A percentile compares a stretch with the other conserved stretches of the same genome.
Conservation (phyloP, 2,113 vertebrate genomes). For the Megaptera novaeangliae region DNA sequence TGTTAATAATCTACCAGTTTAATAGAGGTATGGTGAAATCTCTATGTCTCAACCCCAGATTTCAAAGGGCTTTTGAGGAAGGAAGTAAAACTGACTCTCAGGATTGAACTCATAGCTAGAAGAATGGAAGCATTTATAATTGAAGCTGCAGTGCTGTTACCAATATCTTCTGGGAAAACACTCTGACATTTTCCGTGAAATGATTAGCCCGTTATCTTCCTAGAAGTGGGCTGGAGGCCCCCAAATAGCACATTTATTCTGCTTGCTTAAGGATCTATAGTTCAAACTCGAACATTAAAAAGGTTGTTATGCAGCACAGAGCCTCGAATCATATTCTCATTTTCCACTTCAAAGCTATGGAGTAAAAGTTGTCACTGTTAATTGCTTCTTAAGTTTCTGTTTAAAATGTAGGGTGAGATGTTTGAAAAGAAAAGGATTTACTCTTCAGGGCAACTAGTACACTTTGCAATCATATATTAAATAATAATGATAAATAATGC, state of each 20-base stretch:
- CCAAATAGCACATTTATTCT: constrained; percentile 26
- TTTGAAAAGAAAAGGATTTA: neutral
- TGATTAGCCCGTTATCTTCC: constrained; percentile 35
- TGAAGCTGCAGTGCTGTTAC: neutral
- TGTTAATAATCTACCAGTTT: neutral
- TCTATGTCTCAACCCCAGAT: neutral
- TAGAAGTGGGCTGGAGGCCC: neutral
- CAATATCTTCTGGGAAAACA: constrained; percentile 17
- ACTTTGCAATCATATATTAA: neutral
- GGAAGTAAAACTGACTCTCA: neutral
- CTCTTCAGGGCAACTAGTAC: neutral
- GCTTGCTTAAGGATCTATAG: neutral
- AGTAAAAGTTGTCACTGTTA: constrained; percentile 16
- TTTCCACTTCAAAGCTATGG: constrained; percentile 10
- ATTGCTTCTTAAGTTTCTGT: neutral
- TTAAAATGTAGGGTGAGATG: neutral
- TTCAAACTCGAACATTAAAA: constrained; percentile 14
- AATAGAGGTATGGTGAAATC: neutral
- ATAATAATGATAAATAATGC: neutral
- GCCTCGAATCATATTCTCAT: neutral
- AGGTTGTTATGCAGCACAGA: neutral
- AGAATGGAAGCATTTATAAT: neutral
- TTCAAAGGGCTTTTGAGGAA: neutral
- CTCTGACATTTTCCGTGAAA: constrained; percentile 37
- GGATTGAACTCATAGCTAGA: neutral